Conservation (phyloP, 2,888 invertebrate genomes). For the Cremastinae sp. region DNA sequence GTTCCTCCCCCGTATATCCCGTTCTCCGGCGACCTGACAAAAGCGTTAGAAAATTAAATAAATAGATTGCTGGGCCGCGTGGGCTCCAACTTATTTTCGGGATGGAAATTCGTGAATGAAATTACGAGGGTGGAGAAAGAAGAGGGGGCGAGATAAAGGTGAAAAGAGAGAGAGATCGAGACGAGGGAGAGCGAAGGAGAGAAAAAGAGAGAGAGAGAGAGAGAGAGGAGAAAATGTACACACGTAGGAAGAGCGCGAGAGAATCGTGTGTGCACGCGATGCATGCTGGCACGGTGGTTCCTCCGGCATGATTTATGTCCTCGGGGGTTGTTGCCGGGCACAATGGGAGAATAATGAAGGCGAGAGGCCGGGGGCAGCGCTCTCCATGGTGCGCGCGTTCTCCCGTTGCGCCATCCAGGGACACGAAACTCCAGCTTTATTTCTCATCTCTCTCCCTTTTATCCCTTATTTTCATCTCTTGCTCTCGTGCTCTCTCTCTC, state of each 20-base stretch:
- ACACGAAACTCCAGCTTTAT: constrained; percentile 54
- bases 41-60: constrained; percentile 60
- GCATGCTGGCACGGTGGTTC: constrained; percentile 52
- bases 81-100: constrained; percentile 54
- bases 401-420: constrained; percentile 51
- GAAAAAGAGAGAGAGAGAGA: constrained; percentile 30
- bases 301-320: constrained; percentile 65
- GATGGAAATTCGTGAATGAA: constrained; percentile 61
- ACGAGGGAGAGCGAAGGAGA: constrained; percentile 26
- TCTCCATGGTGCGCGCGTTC: constrained; percentile 30
- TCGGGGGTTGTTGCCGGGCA: constrained; percentile 64
- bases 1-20: constrained; percentile 5
- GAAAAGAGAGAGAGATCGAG: neutral
- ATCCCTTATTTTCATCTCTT: constrained; percentile 6
- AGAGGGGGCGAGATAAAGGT: constrained; percentile 4
- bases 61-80: constrained; percentile 55
- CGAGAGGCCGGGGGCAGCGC: constrained; percentile 65
- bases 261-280: constrained; percentile 52
- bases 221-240: constrained; percentile 9
- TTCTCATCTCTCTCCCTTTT: constrained; percentile 13
- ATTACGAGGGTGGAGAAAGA: constrained; percentile 48
- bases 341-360: constrained; percentile 79
- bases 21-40: constrained; percentile 23
- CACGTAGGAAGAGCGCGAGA: constrained; percentile 8
- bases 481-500: neutral